phyloP scores from a whole-genome alignment of 2,113 vertebrate species.

The Melanocharis versteri region DNA sequence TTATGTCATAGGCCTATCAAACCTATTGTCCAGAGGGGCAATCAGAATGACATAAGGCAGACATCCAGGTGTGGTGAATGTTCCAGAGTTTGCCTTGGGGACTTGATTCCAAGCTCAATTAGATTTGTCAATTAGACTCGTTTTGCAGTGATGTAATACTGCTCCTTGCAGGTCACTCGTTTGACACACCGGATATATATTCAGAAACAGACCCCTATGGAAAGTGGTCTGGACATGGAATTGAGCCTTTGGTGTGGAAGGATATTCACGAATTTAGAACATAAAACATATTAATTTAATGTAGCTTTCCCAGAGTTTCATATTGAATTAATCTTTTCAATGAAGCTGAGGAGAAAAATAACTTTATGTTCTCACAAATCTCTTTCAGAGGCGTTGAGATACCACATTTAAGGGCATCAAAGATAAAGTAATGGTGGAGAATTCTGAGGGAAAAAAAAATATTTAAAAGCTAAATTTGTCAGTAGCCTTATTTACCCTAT shows the following conservation, averaged over 20 bases:
- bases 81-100: slow-evolving; percentile 13
- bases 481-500: background rate
- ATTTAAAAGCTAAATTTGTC: background rate
- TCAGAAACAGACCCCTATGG: background rate
- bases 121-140: slow-evolving; percentile 20
- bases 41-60: slow-evolving; percentile 41
- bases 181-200: background rate
- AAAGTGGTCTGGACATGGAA: background rate
- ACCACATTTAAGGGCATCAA: background rate
- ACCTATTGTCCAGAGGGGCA: slow-evolving; percentile 1
- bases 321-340: background rate
- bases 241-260: background rate
- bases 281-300: background rate
- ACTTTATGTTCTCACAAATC: background rate
- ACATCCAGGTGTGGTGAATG: slow-evolving; percentile 46
- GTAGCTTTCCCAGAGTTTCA: background rate
- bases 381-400: background rate
- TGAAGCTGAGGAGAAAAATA: background rate
- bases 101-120: slow-evolving; percentile 9
- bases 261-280: background rate
- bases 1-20: slow-evolving; percentile 14
- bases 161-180: background rate
- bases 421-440: background rate
- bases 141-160: slow-evolving; percentile 28
- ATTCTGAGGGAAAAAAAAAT: background rate